Base-by-base conservation (phyloP, 1,140 invertebrate genomes). In the Aphelinus certus region DNA sequence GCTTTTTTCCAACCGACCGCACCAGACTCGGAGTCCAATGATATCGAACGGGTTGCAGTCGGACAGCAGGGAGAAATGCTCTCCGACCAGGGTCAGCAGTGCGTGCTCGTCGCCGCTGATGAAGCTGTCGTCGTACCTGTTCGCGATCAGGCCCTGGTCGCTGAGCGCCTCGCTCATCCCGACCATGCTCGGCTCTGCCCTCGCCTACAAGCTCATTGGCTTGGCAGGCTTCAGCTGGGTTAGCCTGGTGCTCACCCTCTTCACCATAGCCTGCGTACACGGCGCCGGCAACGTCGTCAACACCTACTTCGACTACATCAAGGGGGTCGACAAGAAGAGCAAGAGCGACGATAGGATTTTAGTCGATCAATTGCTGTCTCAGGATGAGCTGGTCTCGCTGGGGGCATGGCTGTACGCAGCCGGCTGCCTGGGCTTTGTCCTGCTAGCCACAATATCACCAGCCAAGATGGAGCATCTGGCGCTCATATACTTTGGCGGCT, bases 211-310 rank as follows among this genome's bases (percentile, higher is more conserved):
- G 82, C 87, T 92, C 56, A 88, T 87, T 62, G 90, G 91, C 46
- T 89, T 91, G 80, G 82, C 91, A 1, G 91, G 88, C 57, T 96
- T 97, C 82, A 95, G 92, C 81, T 90, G 94, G 84, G 83, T 94
- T 57, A 94, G 94, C 3, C 90, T 97, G 71, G 79, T 97, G 6
- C 87, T 96, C 1, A 97, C 96, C 1, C 87, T 95, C 45, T 91
- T 95, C 61, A 97, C 95, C 1, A 92, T 97, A 5, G 88, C 97
- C 65, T 96, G 94, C 10, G 96, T 98, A 2, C 97, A 98, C 85
- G 96, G 95, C 64, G 97, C 97, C 70, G 97, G 96, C 55, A 98
- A 98, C 88, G 92, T 98, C n/a, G 96, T 98, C 1, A 98, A 98
- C 84, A 98, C 96, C 0, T 98, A 98, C 85, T 98, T 94, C 84